Evolutionary conservation across 2,797 vertebrate genomes (phyloP).

Genomic region (Acanthornis magna): DNA sequence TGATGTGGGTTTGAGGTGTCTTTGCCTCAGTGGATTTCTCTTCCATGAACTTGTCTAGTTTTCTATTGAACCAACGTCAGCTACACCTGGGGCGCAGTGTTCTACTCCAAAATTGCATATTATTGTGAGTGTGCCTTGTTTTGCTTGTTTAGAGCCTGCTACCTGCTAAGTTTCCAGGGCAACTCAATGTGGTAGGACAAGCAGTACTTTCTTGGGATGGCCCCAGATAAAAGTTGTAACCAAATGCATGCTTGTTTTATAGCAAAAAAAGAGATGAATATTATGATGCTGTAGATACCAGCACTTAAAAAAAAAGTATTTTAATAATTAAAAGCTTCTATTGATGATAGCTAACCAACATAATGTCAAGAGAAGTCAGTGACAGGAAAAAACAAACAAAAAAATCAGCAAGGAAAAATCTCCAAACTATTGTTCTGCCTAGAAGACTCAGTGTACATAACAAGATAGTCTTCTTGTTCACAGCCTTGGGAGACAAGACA

Average conservation of each 20-base stretch:
- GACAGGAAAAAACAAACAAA: accelerated
- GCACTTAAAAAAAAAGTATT: neutral
- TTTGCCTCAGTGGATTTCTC: neutral
- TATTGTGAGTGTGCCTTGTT: neutral
- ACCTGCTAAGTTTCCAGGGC: neutral
- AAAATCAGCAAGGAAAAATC: neutral
- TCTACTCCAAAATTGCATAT: neutral
- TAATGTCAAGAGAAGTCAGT: neutral
- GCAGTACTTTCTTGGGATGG: neutral
- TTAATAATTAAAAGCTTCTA: neutral
- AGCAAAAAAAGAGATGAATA: accelerated
- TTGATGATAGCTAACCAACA: neutral
- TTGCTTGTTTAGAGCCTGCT: neutral
- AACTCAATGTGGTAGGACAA: neutral
- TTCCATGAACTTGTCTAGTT: neutral
- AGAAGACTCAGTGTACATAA: neutral
- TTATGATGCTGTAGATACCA: neutral
- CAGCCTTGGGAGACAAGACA: neutral
- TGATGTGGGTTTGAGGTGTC: neutral
- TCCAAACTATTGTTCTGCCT: neutral
- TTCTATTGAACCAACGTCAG: neutral
- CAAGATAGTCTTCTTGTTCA: neutral
- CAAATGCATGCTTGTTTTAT: neutral
- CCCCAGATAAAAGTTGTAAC: neutral
- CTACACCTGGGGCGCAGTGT: neutral